Percentiles rank a stretch among this genome's conserved stretches.
Conservation (phyloP, 2,113 vertebrate species). For the Alouatta palliata region DNA sequence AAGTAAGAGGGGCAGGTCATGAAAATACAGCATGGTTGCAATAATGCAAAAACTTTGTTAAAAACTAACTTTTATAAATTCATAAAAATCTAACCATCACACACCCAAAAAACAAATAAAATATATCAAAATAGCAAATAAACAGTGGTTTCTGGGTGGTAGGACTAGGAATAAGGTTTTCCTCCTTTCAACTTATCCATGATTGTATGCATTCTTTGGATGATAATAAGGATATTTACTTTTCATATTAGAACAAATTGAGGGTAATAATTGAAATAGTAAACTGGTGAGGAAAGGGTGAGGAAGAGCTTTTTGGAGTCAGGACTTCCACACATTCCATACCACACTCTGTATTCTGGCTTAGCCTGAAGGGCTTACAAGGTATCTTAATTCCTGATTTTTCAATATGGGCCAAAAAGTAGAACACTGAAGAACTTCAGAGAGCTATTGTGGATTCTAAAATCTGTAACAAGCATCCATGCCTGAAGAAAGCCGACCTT, state of each 20-base stretch:
- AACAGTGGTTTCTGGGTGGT: neutral
- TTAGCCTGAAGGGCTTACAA: neutral
- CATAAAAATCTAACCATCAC: neutral
- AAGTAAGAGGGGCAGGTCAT: neutral
- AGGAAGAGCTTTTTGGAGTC: neutral
- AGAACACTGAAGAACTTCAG: neutral
- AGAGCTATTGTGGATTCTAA: neutral
- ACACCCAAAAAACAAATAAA: neutral
- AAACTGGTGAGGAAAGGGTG: neutral
- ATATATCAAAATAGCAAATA: neutral
- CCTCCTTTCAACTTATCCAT: neutral
- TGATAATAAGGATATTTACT: neutral
- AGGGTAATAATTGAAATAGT: neutral
- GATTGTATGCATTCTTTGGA: neutral
- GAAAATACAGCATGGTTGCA: neutral
- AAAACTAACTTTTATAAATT: neutral
- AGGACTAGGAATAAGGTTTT: neutral
- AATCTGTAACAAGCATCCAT: neutral
- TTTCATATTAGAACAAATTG: neutral
- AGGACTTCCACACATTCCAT: neutral
- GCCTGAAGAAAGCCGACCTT: neutral
- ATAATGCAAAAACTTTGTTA: neutral
- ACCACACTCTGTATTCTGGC: neutral
- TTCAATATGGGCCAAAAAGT: neutral
- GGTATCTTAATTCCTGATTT: constrained; percentile 30